phyloP scores from a whole-genome alignment of 2,888 invertebrate genomes.

The Drosophila phalerata region DNA sequence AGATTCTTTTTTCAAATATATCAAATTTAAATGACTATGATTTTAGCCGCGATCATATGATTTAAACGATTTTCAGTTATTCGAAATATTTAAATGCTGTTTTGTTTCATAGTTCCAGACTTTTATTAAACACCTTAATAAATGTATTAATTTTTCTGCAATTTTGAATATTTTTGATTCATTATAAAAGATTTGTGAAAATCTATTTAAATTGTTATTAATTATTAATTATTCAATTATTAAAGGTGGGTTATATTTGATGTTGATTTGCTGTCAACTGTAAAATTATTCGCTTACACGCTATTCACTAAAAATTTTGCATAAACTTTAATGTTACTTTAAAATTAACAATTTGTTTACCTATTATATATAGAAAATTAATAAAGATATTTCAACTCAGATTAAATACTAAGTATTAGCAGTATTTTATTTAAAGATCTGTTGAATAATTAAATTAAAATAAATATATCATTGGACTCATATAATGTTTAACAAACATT shows the following conservation, averaged over 20 bases:
- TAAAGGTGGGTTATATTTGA: neutral
- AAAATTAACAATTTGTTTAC: neutral
- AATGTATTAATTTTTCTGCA: neutral
- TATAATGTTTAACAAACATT: too few species aligned
- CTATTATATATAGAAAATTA: neutral
- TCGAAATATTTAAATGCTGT: neutral
- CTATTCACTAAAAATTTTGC: neutral
- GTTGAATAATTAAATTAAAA: neutral
- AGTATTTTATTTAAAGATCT: neutral
- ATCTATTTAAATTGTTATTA: too few species aligned
- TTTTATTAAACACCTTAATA: neutral
- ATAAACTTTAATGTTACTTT: neutral
- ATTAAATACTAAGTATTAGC: neutral
- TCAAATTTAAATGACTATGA: neutral
- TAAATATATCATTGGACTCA: neutral
- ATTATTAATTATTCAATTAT: too few species aligned
- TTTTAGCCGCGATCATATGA: too few species aligned
- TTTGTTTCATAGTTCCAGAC: neutral
- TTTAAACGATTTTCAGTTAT: neutral
- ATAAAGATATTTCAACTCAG: neutral
- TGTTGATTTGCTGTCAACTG: neutral
- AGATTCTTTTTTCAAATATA: neutral
- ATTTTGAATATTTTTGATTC: neutral
- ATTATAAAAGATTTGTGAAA: neutral
- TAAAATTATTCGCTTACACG: slow-evolving; percentile 7